Conservation (phyloP, 92 coral and sea anemone genomes). For the Porites rus region DNA sequence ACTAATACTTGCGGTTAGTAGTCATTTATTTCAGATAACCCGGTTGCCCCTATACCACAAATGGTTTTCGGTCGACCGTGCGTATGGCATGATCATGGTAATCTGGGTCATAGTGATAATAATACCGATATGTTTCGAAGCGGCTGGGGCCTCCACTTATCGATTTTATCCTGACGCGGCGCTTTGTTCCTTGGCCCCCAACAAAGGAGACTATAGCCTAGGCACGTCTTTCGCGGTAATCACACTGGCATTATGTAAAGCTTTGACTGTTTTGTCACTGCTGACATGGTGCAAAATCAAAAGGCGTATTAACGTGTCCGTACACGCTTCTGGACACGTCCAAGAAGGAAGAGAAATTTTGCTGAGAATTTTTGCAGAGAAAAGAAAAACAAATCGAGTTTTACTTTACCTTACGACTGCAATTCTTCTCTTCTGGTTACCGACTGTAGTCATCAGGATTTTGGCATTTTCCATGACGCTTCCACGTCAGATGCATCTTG, state of each 20-base stretch:
- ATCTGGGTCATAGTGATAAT: slow-evolving; percentile 2
- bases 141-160: not conserved
- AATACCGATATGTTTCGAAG: not conserved
- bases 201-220: not conserved
- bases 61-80: slow-evolving; percentile 17
- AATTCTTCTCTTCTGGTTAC: slow-evolving; percentile 18
- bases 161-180: slow-evolving; percentile 5
- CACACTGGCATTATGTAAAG: not conserved
- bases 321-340: not conserved
- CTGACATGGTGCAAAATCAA: not conserved
- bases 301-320: not conserved
- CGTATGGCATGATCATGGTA: slow-evolving; percentile 20
- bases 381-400: slow-evolving; percentile 11
- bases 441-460: slow-evolving; percentile 22
- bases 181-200: slow-evolving; percentile 14
- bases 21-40: slow-evolving; percentile 6
- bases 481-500: slow-evolving; percentile 21
- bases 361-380: not conserved
- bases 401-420: slow-evolving; percentile 11
- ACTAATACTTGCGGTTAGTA: not conserved
- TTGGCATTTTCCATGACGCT: not conserved
- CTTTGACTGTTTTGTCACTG: not conserved
- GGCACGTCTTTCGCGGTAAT: slow-evolving; percentile 2
- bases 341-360: not conserved
- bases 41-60: slow-evolving; percentile 2